These are phyloP conservation scores for Hylia prasina DNA, from an alignment of 2,113 vertebrate genomes.

Conservation along the genomic window DNA sequence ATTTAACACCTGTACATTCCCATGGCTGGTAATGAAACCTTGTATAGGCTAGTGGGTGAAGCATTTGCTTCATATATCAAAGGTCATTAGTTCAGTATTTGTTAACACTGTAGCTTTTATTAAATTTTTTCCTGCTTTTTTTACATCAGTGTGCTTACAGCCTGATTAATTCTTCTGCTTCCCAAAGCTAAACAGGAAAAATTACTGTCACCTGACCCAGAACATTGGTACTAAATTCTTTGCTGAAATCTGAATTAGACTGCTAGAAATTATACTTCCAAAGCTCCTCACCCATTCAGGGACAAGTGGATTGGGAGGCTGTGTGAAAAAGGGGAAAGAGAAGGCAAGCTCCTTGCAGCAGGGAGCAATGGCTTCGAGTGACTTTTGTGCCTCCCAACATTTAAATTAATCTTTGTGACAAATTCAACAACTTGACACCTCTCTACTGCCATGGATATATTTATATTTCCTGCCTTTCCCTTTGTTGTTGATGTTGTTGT, in stretches of 20 bases:
- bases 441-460: background rate
- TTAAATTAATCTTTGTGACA: background rate
- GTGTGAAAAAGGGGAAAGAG: background rate
- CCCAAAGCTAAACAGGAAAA: background rate
- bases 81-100: slow-evolving; percentile 56
- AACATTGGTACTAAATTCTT: background rate
- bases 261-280: background rate
- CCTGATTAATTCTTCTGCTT: slow-evolving; percentile 20
- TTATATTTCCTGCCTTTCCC: background rate
- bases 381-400: accelerated
- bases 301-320: background rate
- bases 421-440: background rate
- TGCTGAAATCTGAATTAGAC: background rate
- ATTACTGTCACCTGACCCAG: background rate
- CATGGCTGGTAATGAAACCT: slow-evolving; percentile 41
- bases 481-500: background rate
- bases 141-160: background rate
- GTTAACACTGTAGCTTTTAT: slow-evolving; percentile 21
- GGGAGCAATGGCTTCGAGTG: background rate
- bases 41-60: background rate
- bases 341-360: background rate
- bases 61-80: slow-evolving; percentile 45
- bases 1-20: slow-evolving; percentile 66
- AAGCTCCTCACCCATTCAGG: background rate
- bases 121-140: background rate